phyloP scores from a whole-genome alignment of 2,113 vertebrate genomes.

The Tichodroma muraria region DNA sequence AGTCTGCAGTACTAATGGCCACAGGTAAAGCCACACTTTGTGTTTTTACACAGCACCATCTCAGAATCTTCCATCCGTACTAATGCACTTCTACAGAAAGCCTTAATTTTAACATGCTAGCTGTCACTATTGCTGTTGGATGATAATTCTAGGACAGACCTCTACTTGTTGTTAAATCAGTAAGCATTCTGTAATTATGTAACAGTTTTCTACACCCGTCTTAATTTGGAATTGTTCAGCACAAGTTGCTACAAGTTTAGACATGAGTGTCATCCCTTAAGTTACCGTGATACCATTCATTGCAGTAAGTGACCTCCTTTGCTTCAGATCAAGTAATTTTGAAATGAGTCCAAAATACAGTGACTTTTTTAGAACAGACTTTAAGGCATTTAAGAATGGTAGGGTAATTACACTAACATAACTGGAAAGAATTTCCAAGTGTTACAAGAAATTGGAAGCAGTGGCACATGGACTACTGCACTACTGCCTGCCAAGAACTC shows the following conservation, averaged over 20 bases:
- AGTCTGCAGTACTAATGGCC: conserved; percentile 89
- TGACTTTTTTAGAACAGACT: not conserved
- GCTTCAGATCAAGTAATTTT: not conserved
- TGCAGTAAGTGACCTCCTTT: not conserved
- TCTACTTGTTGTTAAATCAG: not conserved
- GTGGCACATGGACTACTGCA: not conserved
- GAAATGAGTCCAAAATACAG: not conserved
- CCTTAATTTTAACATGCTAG: not conserved
- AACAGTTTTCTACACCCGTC: not conserved
- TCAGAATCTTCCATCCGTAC: not conserved
- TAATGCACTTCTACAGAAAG: not conserved
- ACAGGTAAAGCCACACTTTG: conserved; percentile 75
- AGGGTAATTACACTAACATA: not conserved
- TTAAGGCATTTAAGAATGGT: not conserved
- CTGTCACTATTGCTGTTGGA: not conserved
- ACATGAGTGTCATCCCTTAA: not conserved
- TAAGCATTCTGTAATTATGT: not conserved
- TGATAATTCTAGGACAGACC: not conserved
- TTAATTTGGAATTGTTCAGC: not conserved
- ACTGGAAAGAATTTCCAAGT: not conserved
- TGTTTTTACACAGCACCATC: not conserved
- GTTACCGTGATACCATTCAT: not conserved
- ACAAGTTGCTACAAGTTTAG: not conserved
- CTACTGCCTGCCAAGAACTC: not conserved
- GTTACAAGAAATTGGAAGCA: not conserved